Conservation (phyloP, 2,888 invertebrate genomes). For the Patella depressa region DNA sequence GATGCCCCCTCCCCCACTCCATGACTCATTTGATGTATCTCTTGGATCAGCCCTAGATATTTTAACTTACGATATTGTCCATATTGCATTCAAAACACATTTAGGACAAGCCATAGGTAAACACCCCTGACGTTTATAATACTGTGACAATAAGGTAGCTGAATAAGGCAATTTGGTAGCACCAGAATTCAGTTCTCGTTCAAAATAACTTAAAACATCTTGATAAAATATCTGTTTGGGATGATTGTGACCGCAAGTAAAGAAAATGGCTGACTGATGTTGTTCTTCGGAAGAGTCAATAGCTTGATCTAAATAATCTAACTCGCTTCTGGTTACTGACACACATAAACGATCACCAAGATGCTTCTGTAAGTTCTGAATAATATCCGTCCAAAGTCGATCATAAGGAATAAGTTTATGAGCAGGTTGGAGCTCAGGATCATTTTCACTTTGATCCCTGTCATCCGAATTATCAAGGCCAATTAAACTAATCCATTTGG, state of each 20-base stretch:
- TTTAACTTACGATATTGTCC: conserved; percentile 18
- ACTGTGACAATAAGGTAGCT: conserved; percentile 51
- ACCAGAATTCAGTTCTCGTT: conserved; percentile 42
- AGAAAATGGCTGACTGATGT: conserved; percentile 48
- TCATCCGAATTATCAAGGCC: background rate
- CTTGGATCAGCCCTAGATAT: conserved; percentile 1
- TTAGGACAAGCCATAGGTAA: conserved; percentile 62
- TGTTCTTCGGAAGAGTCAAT: background rate
- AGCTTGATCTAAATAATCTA: conserved; percentile 12
- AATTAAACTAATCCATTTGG: conserved; percentile 11
- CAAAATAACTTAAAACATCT: conserved; percentile 47
- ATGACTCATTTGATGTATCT: too few relatives aligned
- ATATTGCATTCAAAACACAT: conserved; percentile 57
- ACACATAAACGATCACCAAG: background rate
- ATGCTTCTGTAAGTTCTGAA: conserved; percentile 53
- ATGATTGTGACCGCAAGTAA: conserved; percentile 66
- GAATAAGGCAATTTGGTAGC: conserved; percentile 48
- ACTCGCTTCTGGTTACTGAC: background rate
- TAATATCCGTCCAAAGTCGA: conserved; percentile 59
- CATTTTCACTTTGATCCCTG: background rate
- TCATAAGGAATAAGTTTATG: conserved; percentile 46
- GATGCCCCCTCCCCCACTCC: too few relatives aligned
- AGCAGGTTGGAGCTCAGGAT: conserved; percentile 34
- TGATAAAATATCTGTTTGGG: conserved; percentile 45
- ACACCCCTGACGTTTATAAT: conserved; percentile 49